These are phyloP conservation scores for Geococcyx californianus DNA, from an alignment of 2,113 vertebrate species.

Conservation along the genomic window DNA sequence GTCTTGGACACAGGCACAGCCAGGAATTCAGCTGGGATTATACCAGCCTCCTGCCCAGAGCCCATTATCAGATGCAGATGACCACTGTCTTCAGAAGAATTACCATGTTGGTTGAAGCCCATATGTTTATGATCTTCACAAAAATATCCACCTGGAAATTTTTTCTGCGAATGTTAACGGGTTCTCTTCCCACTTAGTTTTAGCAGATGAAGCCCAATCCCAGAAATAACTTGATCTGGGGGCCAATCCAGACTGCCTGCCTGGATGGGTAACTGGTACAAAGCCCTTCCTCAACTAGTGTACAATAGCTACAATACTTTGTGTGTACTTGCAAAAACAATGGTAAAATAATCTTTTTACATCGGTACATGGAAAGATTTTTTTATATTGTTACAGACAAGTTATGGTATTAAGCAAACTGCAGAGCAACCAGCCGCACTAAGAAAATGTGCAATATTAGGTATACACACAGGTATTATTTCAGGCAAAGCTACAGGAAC, in stretches of 20 bases:
- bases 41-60: background rate
- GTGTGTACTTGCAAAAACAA: background rate
- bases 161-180: background rate
- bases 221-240: background rate
- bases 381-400: constrained; percentile 4
- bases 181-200: background rate
- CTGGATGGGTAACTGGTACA: background rate
- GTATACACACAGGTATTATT: constrained; percentile 48
- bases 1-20: background rate
- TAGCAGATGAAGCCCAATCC: background rate
- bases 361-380: background rate
- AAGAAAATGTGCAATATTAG: constrained; percentile 38
- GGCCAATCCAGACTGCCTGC: background rate
- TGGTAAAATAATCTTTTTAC: background rate
- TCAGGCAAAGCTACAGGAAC: constrained; percentile 48
- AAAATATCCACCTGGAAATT: background rate
- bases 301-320: background rate
- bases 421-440: constrained; percentile 11
- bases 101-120: background rate
- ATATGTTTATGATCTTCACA: background rate
- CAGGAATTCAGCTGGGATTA: background rate
- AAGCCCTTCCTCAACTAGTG: background rate
- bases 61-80: background rate
- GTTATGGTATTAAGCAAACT: constrained; percentile 56
- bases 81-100: background rate